Evolutionary conservation across 2,113 vertebrate genomes (phyloP).

Genomic region (Anarhynchus alexandrinus): DNA sequence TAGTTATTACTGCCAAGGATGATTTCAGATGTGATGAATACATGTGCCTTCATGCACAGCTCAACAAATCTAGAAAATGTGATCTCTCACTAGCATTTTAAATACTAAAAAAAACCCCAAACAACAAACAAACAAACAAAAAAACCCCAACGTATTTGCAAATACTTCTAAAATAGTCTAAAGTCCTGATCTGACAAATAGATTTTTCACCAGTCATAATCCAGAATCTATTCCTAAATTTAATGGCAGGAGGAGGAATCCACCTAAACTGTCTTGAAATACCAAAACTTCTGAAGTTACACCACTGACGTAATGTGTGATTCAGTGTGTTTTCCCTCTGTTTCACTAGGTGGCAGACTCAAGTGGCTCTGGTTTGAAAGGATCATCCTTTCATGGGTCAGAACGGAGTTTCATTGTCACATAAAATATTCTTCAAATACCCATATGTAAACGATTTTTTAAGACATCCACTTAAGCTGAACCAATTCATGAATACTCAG

Average conservation of each 20-base stretch:
- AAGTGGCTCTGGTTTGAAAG: neutral
- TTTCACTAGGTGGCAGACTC: conserved; percentile 8
- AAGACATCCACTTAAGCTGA: neutral
- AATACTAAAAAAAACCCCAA: neutral
- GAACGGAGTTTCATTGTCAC: neutral
- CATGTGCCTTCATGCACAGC: neutral
- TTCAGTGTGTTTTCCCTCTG: neutral
- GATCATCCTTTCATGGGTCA: neutral
- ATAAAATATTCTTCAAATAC: neutral
- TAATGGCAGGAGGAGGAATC: neutral
- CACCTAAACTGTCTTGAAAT: neutral
- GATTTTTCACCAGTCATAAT: neutral
- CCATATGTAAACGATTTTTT: neutral
- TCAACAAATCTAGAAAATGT: neutral
- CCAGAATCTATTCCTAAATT: neutral
- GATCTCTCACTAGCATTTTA: neutral
- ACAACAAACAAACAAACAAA: neutral
- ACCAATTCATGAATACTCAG: neutral
- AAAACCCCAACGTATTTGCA: neutral
- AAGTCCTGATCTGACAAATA: neutral
- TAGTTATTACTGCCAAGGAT: neutral
- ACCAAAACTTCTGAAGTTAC: fast-evolving
- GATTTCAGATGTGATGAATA: neutral
- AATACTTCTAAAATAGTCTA: neutral
- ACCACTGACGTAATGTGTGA: fast-evolving